Percentiles rank a stretch among this genome's conserved stretches.
These are phyloP conservation scores for Dioctria linearis DNA, from an alignment of 2,888 invertebrate species.

Conservation along the genomic window DNA sequence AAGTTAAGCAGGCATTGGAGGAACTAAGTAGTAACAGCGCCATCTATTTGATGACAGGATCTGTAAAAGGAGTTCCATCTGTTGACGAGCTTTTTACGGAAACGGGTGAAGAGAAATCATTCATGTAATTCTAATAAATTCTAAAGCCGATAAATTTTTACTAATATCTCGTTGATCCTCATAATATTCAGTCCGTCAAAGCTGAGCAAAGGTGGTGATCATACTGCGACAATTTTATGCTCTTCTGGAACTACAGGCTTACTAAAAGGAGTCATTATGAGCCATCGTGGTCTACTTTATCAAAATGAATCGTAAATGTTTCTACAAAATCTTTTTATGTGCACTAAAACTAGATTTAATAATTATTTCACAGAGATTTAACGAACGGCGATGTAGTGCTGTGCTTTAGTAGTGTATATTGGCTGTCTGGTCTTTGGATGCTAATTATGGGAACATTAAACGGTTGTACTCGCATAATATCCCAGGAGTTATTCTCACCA, in stretches of 20 bases:
- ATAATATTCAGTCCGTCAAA: conserved; percentile 27
- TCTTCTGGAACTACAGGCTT: conserved; percentile 67
- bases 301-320: neutral
- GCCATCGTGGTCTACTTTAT: conserved; percentile 60
- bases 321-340: too few species aligned
- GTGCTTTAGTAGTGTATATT: conserved; percentile 56
- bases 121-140: conserved; percentile 53
- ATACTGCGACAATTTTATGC: conserved; percentile 63
- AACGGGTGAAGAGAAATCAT: conserved; percentile 57
- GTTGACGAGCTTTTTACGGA: conserved; percentile 62
- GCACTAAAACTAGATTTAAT: too few species aligned
- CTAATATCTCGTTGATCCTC: neutral
- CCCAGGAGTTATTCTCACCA: conserved; percentile 63
- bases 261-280: conserved; percentile 66
- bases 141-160: too few species aligned
- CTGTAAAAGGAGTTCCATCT: conserved; percentile 61
- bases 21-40: conserved; percentile 61
- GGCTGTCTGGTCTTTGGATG: conserved; percentile 54
- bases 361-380: too few species aligned
- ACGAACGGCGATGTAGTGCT: conserved; percentile 62
- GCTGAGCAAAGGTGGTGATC: conserved; percentile 43
- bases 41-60: conserved; percentile 64
- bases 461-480: conserved; percentile 65
- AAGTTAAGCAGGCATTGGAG: conserved; percentile 60
- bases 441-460: conserved; percentile 64